Evolutionary conservation across 2,113 vertebrate species (phyloP).

Genomic region (Prolemur simus): DNA sequence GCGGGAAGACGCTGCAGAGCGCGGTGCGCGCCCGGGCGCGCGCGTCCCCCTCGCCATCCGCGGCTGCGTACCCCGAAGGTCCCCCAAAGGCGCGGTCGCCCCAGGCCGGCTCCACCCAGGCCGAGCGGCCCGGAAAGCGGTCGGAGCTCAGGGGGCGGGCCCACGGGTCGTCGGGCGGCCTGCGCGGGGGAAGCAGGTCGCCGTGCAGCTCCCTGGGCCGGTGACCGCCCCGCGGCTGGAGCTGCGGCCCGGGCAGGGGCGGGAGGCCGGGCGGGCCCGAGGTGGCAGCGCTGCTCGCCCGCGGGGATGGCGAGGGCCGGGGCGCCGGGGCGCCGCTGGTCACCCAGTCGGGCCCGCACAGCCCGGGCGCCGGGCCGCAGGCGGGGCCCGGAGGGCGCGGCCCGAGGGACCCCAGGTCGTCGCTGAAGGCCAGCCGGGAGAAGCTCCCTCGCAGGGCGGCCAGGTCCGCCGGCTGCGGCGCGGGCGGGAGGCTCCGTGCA

Average conservation of each 20-base stretch:
- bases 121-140: fast-evolving
- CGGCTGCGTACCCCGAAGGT: neutral
- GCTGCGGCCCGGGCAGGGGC: neutral
- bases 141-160: fast-evolving
- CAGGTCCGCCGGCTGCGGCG: neutral
- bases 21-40: neutral
- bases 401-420: fast-evolving
- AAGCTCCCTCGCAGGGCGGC: slow-evolving; percentile 39
- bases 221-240: fast-evolving
- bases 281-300: neutral
- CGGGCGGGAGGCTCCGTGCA: fast-evolving
- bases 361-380: neutral
- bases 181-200: fast-evolving
- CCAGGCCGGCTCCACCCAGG: neutral
- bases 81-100: neutral
- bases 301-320: neutral
- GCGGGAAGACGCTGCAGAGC: slow-evolving; percentile 84
- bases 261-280: neutral
- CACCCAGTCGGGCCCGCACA: neutral
- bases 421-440: slow-evolving; percentile 6
- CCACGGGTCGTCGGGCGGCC: neutral
- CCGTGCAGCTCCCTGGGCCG: fast-evolving
- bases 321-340: neutral
- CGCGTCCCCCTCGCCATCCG: neutral
- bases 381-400: neutral